A percentile compares a stretch with the other conserved stretches of the same genome.
Conservation (phyloP, 1,140 invertebrate species). For the Brachionus plicatilis region DNA sequence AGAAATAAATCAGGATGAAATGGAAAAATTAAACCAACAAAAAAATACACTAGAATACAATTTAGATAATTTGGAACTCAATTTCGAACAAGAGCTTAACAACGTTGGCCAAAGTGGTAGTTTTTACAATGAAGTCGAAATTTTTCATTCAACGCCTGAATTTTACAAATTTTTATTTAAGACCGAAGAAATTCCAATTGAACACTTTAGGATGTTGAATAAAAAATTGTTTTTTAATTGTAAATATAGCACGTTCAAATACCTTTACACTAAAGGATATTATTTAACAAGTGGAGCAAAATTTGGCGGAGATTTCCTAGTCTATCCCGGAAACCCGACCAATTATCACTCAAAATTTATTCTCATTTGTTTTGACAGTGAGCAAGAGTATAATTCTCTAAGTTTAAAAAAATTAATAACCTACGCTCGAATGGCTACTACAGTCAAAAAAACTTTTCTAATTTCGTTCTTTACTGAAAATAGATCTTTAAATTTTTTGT, state of each 20-base stretch:
- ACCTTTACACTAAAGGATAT: not conserved
- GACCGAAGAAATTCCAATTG: not conserved
- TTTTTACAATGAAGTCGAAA: slow-evolving; percentile 3
- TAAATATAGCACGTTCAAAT: slow-evolving; percentile 12
- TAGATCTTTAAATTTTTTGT: not conserved
- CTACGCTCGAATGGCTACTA: slow-evolving; percentile 4
- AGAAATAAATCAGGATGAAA: not conserved
- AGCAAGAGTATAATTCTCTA: not conserved
- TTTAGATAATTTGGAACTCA: not conserved
- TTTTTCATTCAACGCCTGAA: not conserved
- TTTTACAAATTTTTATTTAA: not conserved
- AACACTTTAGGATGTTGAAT: not conserved
- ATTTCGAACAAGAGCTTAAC: not conserved
- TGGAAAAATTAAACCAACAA: not conserved
- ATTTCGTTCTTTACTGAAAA: not conserved
- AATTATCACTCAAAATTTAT: slow-evolving; percentile 29
- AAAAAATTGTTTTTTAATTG: not conserved
- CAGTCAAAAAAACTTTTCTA: slow-evolving; percentile 18
- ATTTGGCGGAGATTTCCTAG: slow-evolving; percentile 23
- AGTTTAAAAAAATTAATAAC: not conserved
- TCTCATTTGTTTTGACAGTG: not conserved
- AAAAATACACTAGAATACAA: not conserved
- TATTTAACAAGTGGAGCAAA: slow-evolving; percentile 5
- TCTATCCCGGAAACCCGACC: not conserved
- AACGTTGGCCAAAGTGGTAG: not conserved